phyloP scores from a whole-genome alignment of 2,888 invertebrate species.

The Euzetes globulus region DNA sequence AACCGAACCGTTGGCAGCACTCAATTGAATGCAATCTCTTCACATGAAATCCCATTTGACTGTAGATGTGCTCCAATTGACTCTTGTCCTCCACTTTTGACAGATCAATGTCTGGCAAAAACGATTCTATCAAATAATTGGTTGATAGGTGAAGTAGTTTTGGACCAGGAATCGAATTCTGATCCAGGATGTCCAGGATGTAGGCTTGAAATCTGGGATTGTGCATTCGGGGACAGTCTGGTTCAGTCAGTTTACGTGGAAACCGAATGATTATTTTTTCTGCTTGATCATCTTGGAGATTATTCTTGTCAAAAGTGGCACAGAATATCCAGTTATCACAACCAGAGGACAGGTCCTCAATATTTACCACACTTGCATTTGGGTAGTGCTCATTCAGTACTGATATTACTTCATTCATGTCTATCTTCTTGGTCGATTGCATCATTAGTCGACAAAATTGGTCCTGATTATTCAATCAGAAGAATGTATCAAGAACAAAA shows the following conservation, averaged over 20 bases:
- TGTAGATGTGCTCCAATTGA: neutral
- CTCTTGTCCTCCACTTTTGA: neutral
- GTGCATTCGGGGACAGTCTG: neutral
- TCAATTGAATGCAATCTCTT: neutral
- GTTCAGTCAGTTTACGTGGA: neutral
- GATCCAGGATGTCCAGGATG: neutral
- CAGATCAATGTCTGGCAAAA: neutral
- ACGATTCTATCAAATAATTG: conserved; percentile 1
- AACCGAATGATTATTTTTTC: neutral
- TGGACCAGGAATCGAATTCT: neutral
- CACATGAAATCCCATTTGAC: neutral
- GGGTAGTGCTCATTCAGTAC: neutral
- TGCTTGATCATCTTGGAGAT: neutral
- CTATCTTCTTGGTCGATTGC: too few species aligned
- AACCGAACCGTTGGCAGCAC: neutral
- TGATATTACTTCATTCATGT: neutral
- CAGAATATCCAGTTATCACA: conserved; percentile 1
- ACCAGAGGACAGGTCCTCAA: neutral
- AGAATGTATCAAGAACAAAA: too few species aligned
- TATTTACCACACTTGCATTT: neutral
- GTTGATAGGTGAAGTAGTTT: neutral
- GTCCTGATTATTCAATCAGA: too few species aligned
- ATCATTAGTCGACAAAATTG: too few species aligned
- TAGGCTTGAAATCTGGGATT: neutral
- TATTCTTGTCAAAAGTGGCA: neutral